phyloP scores from a whole-genome alignment of 2,797 vertebrate genomes.

The Muraenolepis orangiensis region DNA sequence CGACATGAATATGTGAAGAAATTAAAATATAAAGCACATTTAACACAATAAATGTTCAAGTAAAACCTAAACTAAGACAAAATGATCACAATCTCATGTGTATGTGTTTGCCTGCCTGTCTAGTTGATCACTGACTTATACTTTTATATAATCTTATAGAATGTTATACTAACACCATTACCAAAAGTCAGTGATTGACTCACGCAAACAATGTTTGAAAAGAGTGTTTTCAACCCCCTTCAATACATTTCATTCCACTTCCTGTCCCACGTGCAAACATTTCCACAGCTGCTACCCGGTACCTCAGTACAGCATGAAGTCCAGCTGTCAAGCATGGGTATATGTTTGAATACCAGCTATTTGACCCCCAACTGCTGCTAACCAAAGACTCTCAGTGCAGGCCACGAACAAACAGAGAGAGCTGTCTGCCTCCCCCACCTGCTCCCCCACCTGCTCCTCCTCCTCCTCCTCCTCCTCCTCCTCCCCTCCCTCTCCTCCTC shows the following conservation, averaged over 20 bases:
- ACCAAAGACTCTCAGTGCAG: constrained; percentile 31
- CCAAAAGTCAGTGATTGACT: constrained; percentile 69
- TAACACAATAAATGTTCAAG: constrained; percentile 49
- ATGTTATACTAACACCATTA: too few species aligned
- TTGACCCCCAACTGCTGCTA: constrained; percentile 29
- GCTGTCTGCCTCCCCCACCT: neutral
- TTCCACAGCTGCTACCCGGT: constrained; percentile 63
- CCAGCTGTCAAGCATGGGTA: constrained; percentile 13
- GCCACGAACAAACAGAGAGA: constrained; percentile 32
- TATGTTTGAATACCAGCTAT: constrained; percentile 34
- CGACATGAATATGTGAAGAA: neutral
- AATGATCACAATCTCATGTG: constrained; percentile 74
- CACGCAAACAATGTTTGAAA: constrained; percentile 73
- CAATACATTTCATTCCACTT: constrained; percentile 58
- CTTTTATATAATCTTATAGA: too few species aligned
- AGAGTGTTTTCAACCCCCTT: constrained; percentile 36
- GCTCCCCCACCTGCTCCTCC: neutral
- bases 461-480: too few species aligned
- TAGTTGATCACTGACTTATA: constrained; percentile 68
- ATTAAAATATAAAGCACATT: constrained; percentile 30
- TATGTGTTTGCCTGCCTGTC: constrained; percentile 66
- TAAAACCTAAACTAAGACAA: constrained; percentile 2
- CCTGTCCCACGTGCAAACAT: constrained; percentile 75
- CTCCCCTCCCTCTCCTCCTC: too few species aligned
- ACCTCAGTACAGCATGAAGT: constrained; percentile 28